These are phyloP conservation scores for Ridgeia piscesae DNA, from an alignment of 1,140 invertebrate genomes.

Conservation along the genomic window DNA sequence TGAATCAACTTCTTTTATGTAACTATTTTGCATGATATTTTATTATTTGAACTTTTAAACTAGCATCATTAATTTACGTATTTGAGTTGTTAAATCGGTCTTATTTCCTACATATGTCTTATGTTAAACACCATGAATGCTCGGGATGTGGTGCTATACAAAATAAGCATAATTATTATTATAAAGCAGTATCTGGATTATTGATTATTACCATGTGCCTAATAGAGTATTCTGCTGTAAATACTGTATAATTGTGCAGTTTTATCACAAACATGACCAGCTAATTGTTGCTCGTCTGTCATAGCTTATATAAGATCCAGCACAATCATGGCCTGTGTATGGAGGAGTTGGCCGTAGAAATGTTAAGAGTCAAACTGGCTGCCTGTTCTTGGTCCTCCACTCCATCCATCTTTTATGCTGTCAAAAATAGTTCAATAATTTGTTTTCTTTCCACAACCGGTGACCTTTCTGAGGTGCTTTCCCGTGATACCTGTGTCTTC, in stretches of 20 bases:
- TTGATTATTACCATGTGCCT: neutral
- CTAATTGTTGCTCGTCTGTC: neutral
- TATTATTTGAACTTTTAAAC: too few relatives aligned
- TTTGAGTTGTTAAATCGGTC: too few relatives aligned
- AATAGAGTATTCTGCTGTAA: neutral
- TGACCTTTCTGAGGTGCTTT: neutral
- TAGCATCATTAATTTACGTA: too few relatives aligned
- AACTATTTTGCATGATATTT: too few relatives aligned
- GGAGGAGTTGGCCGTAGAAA: neutral
- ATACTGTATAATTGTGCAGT: neutral
- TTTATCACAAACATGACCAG: neutral
- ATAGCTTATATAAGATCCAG: neutral
- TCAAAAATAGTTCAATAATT: neutral
- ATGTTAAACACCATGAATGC: too few relatives aligned
- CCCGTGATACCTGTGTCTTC: neutral
- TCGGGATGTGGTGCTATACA: too few relatives aligned
- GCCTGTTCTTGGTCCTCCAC: neutral
- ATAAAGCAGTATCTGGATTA: neutral
- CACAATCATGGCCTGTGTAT: neutral
- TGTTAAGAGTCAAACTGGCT: neutral
- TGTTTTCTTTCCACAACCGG: neutral
- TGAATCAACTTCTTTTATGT: too few relatives aligned
- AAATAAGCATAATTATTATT: too few relatives aligned
- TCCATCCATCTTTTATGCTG: conserved; percentile 13
- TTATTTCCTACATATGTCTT: too few relatives aligned